Conservation (phyloP, 1,140 invertebrate species). For the Aphaenogaster ashmeadi region DNA sequence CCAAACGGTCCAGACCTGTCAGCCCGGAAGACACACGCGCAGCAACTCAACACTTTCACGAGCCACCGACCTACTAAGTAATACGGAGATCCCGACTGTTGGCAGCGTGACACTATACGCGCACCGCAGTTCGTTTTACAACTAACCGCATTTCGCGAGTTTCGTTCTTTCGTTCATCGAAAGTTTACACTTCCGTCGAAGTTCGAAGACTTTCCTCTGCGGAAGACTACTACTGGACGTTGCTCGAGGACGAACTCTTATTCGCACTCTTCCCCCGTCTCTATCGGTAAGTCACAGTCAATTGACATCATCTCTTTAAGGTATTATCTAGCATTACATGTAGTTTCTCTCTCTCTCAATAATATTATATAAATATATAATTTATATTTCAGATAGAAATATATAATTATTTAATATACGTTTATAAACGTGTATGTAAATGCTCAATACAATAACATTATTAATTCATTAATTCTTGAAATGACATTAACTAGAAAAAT, state of each 20-base stretch:
- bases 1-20: constrained; percentile 87
- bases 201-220: not conserved
- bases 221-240: constrained; percentile 9
- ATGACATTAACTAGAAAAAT: not conserved
- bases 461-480: not conserved
- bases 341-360: too few relatives aligned
- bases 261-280: not conserved
- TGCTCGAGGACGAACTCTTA: constrained; percentile 19
- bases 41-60: constrained; percentile 49
- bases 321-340: not conserved
- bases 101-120: constrained; percentile 38
- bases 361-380: not conserved
- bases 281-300: constrained; percentile 49
- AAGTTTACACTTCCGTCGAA: not conserved
- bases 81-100: constrained; percentile 12
- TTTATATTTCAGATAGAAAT: not conserved
- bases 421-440: not conserved
- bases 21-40: constrained; percentile 75
- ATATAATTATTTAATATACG: not conserved
- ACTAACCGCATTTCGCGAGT: constrained; percentile 38
- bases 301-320: not conserved
- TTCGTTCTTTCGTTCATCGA: constrained; percentile 30
- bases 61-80: constrained; percentile 35
- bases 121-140: constrained; percentile 1
- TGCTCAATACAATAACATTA: not conserved